Evolutionary conservation across 2,797 vertebrate species (phyloP), one percentile per base, ranked within the genome.

Genomic region (Muraenolepis orangiensis): DNA sequence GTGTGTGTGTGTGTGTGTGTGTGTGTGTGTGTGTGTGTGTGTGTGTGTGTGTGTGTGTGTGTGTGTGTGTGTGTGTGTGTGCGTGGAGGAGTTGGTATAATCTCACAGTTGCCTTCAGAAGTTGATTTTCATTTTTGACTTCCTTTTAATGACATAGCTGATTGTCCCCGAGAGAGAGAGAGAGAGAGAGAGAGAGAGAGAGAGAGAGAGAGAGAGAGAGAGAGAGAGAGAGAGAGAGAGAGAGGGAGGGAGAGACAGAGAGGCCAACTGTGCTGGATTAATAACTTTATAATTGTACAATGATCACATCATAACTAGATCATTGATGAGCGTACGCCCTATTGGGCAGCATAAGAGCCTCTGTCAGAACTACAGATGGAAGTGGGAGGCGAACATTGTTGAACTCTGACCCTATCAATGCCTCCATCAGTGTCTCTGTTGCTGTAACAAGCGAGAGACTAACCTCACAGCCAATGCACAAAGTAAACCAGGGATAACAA

Each of bases 81-180:
- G n/a, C n/a, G n/a, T n/a, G n/a, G n/a, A 89, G 85, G 88, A 87
- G 82, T 88, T 85, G 83, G 86, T 90, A 90, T 91, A 92, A 92
- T 92, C 91, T 90, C 89, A 92, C 90, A 91, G 83, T 90, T 90
- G 77, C 82, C 84, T 91, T 91, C 91, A 90, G 87, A 74, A 86
- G 57, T 82, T 90, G 85, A 86, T 82, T 88, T 90, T 89, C 82
- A 82, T 89, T 87, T 90, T 87, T 86, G 89, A 87, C 82, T 87
- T 90, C 78, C 86, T 85, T 91, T 90, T 88, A 88, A 91, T 88
- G n/a, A n/a, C n/a, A n/a, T n/a, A n/a, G n/a, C n/a, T n/a, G n/a
- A n/a, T n/a, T n/a, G n/a, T n/a, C n/a, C n/a, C n/a, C n/a, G n/a
- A 84, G 79, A 85, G 72, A 66, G 69, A 42, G 72, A 68, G 78